Percentiles rank a stretch among this genome's conserved stretches.
These are phyloP conservation scores for Xylocopa sonorina DNA, from an alignment of 1,140 invertebrate genomes.

Conservation along the genomic window DNA sequence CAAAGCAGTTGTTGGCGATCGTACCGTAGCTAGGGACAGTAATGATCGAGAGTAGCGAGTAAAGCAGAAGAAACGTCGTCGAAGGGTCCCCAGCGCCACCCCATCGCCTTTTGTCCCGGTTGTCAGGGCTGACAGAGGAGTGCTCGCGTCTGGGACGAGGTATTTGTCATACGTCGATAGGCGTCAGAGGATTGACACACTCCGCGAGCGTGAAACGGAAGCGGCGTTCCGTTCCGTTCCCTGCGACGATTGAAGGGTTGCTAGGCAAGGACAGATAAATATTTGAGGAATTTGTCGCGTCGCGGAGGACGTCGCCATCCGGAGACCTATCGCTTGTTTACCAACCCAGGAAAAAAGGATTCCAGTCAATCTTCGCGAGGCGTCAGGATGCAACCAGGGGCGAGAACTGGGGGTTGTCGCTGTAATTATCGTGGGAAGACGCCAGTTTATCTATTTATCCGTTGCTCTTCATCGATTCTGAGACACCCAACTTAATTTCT, in stretches of 20 bases:
- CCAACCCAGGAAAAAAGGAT: slow-evolving; percentile 73
- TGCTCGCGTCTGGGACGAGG: slow-evolving; percentile 63
- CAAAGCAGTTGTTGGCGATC: no score
- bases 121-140: slow-evolving; percentile 62
- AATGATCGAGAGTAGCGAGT: not conserved
- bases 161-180: slow-evolving; percentile 81
- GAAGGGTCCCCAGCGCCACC: no score
- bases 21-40: no score
- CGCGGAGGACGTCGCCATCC: slow-evolving; percentile 60
- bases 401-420: not conserved
- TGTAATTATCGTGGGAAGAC: slow-evolving; percentile 38
- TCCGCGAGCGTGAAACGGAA: slow-evolving; percentile 76
- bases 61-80: not conserved
- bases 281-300: slow-evolving; percentile 81
- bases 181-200: slow-evolving; percentile 78
- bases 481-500: no score
- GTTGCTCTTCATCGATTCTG: not conserved
- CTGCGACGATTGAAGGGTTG: slow-evolving; percentile 61
- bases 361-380: slow-evolving; percentile 66
- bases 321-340: slow-evolving; percentile 74
- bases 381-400: slow-evolving; percentile 6
- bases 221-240: slow-evolving; percentile 66
- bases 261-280: slow-evolving; percentile 76
- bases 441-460: not conserved
- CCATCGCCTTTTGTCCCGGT: slow-evolving; percentile 63